Conservation (phyloP, 2,797 vertebrate species). For the Silurus aristotelis region DNA sequence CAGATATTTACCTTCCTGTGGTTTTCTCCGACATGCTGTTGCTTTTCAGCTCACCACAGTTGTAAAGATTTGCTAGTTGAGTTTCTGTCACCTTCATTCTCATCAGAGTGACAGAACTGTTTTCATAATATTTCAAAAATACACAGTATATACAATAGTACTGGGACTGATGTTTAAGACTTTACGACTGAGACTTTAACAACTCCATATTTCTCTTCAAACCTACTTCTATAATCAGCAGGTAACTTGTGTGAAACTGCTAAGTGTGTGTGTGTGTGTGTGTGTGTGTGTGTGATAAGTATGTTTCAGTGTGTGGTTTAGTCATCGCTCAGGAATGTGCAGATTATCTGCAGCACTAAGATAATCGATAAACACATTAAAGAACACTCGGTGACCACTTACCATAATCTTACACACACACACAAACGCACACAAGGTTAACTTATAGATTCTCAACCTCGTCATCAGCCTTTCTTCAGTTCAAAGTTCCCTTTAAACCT, state of each 20-base stretch:
- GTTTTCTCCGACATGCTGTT: background rate
- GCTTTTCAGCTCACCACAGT: background rate
- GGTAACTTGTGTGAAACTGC: background rate
- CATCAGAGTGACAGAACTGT: background rate
- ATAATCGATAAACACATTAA: slow-evolving; percentile 57
- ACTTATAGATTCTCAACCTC: background rate
- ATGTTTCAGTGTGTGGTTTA: slow-evolving; percentile 38
- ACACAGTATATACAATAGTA: too few species aligned
- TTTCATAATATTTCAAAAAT: too few species aligned
- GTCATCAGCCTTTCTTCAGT: background rate
- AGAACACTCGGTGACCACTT: slow-evolving; percentile 53
- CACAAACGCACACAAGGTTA: slow-evolving; percentile 5
- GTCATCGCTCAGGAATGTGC: slow-evolving; percentile 55
- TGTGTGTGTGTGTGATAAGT: slow-evolving; percentile 11
- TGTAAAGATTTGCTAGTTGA: background rate
- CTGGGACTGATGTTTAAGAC: too few species aligned
- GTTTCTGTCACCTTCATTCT: background rate
- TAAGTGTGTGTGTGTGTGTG: background rate
- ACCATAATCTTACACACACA: slow-evolving; percentile 43
- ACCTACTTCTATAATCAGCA: background rate
- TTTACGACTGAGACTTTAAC: background rate
- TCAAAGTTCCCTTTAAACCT: background rate
- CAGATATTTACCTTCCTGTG: background rate
- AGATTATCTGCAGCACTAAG: slow-evolving; percentile 49
- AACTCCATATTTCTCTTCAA: background rate